Evolutionary conservation across 2,113 vertebrate genomes (phyloP), one percentile per base, ranked within the genome.

Genomic region (Percina caprodes): DNA sequence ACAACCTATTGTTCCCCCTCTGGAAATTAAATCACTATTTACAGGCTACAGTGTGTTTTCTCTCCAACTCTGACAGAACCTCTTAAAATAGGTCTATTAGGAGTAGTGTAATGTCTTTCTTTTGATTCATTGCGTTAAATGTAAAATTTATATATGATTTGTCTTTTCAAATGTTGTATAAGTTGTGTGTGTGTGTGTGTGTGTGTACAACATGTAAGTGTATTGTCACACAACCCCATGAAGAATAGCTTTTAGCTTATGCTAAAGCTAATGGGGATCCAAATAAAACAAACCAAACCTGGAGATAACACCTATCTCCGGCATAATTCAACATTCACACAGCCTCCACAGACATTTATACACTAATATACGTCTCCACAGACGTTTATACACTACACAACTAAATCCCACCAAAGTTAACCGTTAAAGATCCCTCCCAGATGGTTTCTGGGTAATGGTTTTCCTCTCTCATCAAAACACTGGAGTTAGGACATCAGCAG

Each of bases 401-500:
- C 35, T 26, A 21, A 65, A 26, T 45, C 58, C 54, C 19, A 14
- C 52, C 78, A 76, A 84, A 79, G 67, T 76, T 46, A 49, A 75
- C 67, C 69, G 42, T 59, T 54, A 12, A 39, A 46, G 42, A 69
- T 45, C 55, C 52, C 58, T 63, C 75, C n/a, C 60, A 69, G 67
- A 71, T 70, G 66, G 16, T 45, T 84, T 84, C 35, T 63, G 73
- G 75, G 58, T 81, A 56, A 69, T 21, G 11, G 24, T 63, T 86
- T 51, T 70, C 68, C 76, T 69, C 5, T 6, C 66, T 55, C 72
- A 63, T 82, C 77, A 74, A 72, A 84, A 82, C 55, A 35, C 71
- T 10, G 55, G 33, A 83, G 74, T 83, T 33, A 48, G 68, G 66
- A 79, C 55, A 84, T 90, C 88, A 88, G 86, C 89, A 90, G 77